phyloP scores from a whole-genome alignment of 30 jellyfish, hydroid and myxozoan genomes.

The Calvadosia cruxmelitensis region DNA sequence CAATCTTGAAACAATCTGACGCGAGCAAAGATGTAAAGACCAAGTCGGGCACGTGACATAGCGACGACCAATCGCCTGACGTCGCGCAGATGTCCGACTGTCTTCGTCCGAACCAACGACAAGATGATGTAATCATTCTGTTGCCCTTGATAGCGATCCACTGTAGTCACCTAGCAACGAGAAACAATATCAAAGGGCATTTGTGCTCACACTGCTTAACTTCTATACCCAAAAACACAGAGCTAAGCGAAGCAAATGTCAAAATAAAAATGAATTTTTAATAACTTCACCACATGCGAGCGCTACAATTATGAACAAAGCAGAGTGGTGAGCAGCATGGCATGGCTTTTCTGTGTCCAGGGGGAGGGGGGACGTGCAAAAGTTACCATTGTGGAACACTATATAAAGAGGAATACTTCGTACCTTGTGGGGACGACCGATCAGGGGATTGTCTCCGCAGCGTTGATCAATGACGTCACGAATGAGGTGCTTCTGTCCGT shows the following conservation, averaged over 20 bases:
- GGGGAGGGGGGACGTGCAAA: too few species aligned
- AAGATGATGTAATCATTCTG: slow-evolving; percentile 92
- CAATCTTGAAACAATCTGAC: slow-evolving; percentile 73
- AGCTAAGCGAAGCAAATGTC: too few species aligned
- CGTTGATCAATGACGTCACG: slow-evolving; percentile 81
- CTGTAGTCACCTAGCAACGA: slow-evolving; percentile 97
- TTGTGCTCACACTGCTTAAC: too few species aligned
- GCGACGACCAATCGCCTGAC: slow-evolving; percentile 99
- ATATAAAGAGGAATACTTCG: not conserved
- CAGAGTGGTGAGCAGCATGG: too few species aligned
- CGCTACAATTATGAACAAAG: too few species aligned
- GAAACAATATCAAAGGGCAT: too few species aligned
- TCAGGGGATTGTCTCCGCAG: slow-evolving; percentile 77
- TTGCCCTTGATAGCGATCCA: slow-evolving; percentile 98
- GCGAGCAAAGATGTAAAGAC: slow-evolving; percentile 90
- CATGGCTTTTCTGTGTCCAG: too few species aligned
- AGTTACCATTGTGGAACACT: too few species aligned
- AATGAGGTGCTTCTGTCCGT: slow-evolving; percentile 95
- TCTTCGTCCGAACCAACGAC: slow-evolving; percentile 85
- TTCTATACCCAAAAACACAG: too few species aligned
- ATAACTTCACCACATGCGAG: too few species aligned
- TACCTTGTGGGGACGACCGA: slow-evolving; percentile 91
- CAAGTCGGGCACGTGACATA: slow-evolving; percentile 99
- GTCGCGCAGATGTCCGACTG: slow-evolving; percentile 95
- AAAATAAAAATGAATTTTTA: too few species aligned